phyloP scores from a whole-genome alignment of 1,140 invertebrate genomes.

The Drosophila sulfurigaster region DNA sequence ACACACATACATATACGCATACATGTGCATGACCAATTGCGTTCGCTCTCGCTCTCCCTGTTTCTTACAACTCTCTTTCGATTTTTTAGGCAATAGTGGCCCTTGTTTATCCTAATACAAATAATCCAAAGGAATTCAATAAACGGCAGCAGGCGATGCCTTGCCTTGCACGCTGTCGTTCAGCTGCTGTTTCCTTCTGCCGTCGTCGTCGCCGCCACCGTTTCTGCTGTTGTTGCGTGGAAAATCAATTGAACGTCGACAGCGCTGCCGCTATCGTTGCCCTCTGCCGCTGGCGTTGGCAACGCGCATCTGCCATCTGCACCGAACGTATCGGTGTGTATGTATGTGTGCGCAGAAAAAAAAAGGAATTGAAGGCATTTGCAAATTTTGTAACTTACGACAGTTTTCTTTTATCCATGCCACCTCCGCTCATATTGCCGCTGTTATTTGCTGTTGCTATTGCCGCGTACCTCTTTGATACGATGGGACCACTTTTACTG shows the following conservation, averaged over 20 bases:
- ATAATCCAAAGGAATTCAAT: constrained; percentile 45
- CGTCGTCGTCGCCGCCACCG: constrained; percentile 14
- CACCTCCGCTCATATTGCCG: constrained; percentile 79
- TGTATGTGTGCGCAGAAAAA: constrained; percentile 62
- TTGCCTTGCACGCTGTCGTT: constrained; percentile 6
- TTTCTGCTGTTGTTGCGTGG: constrained; percentile 58
- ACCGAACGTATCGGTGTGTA: constrained; percentile 37
- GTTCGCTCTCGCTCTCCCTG: constrained; percentile 14
- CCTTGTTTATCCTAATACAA: constrained; percentile 52
- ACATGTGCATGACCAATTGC: not conserved
- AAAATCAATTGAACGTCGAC: constrained; percentile 75
- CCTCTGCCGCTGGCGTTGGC: constrained; percentile 26
- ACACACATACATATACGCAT: constrained; percentile 7
- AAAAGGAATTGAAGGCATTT: constrained; percentile 51
- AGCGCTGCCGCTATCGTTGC: constrained; percentile 51
- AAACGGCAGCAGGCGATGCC: constrained; percentile 17
- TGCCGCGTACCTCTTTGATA: constrained; percentile 31
- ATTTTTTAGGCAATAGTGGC: constrained; percentile 7
- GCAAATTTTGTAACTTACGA: constrained; percentile 85
- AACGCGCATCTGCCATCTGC: constrained; percentile 72
- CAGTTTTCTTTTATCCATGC: constrained; percentile 87
- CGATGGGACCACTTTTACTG: constrained; percentile 47
- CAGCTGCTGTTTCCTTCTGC: constrained; percentile 24
- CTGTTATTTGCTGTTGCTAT: constrained; percentile 40
- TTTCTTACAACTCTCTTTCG: not conserved